These are phyloP conservation scores for Tursiops truncatus DNA, from an alignment of 2,113 vertebrate species.

Conservation along the genomic window DNA sequence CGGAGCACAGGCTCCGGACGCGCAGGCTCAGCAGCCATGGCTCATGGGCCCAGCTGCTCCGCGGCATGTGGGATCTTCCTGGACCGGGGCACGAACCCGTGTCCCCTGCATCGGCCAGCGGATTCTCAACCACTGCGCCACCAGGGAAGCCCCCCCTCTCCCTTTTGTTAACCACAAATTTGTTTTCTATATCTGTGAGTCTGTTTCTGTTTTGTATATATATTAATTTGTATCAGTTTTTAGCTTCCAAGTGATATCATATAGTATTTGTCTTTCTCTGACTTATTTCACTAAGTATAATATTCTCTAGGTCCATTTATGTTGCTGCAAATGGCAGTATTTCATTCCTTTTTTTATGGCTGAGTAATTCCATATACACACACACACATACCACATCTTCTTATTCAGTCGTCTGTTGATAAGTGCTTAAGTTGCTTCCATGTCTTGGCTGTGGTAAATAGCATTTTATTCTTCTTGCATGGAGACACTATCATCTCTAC, in stretches of 20 bases:
- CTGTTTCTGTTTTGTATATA: neutral
- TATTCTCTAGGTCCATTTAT: neutral
- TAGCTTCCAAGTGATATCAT: neutral
- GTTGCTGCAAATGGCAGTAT: neutral
- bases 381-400: neutral
- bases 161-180: neutral
- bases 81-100: no score
- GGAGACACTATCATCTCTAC: neutral
- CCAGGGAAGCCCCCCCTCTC: no score
- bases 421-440: neutral
- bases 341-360: neutral
- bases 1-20: no score
- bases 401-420: neutral
- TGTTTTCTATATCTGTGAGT: neutral
- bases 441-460: neutral
- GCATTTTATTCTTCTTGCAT: neutral
- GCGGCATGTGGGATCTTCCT: no score
- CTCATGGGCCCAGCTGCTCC: no score
- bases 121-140: no score
- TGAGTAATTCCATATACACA: neutral
- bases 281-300: neutral
- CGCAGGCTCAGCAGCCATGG: no score
- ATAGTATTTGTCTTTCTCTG: neutral
- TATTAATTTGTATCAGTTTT: neutral
- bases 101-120: no score